Base-by-base conservation (phyloP, 2,797 vertebrate species). In the Phoebastria nigripes region DNA sequence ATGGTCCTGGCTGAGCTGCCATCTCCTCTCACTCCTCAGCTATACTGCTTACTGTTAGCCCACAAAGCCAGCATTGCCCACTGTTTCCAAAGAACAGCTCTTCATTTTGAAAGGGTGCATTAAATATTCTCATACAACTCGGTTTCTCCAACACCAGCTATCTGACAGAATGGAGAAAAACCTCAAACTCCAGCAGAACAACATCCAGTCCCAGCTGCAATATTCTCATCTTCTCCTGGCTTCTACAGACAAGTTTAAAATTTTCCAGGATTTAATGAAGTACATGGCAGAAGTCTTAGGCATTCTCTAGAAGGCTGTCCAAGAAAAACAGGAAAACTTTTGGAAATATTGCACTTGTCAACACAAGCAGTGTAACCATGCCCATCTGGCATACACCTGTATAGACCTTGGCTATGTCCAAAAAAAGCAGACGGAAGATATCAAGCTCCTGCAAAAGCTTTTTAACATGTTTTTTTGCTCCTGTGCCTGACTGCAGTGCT, bases 371-470 rank as follows among this genome's bases (percentile, higher is more conserved):
- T 81, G 89, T 87, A 65, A 69, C 92, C 74, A 21, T 96, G 87
- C 87, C 94, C 94, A 94, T 95, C 91, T 97, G 96, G 96, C 94
- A 93, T 85, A 96, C 94, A 97, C 96, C 96, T 96, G 96, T 89
- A 81, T 66, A 92, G 96, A 89, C 52, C 82, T n/a, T 91, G n/a
- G 1, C 24, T 61, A 31, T 35, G 41, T 91, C 96, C 89, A 96
- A 91, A 84, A 80, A 85, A 93, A 97, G 82, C 96, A 93, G 81
- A 39, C 0, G 0, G 71, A 92, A 93, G 65, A 81, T 66, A 88
- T 78, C 69, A 61, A 88, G 19, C 77, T 94, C 62, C 88, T 82
- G 71, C 47, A 91, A 85, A 89, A 91, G 56, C 47, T 85, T 80
- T 91, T 82, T 35, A 74, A 77, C 15, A 4, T 73, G 42, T 59